These are phyloP conservation scores for Dolichoris vasculosae DNA, from an alignment of 1,140 invertebrate species.

Conservation along the genomic window DNA sequence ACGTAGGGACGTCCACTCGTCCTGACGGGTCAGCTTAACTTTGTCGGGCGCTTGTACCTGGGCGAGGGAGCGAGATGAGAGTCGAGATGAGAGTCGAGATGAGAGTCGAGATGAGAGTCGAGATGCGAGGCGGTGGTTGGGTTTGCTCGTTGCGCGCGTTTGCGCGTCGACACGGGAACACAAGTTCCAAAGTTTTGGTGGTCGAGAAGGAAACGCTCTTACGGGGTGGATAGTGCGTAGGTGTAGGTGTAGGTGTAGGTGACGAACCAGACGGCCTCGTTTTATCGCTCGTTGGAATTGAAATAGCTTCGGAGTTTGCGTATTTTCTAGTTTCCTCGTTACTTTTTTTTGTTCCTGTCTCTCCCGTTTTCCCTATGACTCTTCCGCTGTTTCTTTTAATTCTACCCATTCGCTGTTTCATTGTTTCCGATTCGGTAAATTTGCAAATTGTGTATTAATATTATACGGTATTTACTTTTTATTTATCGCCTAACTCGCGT, in stretches of 20 bases:
- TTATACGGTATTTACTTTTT: not conserved
- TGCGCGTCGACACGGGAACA: not conserved
- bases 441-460: not conserved
- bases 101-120: not conserved
- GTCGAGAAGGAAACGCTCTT: conserved; percentile 26
- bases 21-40: conserved; percentile 46
- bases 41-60: no score
- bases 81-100: not conserved
- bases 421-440: conserved; percentile 13
- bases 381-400: conserved; percentile 41
- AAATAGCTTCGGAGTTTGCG: conserved; percentile 39
- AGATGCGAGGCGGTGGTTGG: not conserved
- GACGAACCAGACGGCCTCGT: conserved; percentile 33
- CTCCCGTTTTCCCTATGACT: conserved; percentile 6
- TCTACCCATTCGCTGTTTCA: not conserved
- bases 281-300: conserved; percentile 51
- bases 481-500: not conserved
- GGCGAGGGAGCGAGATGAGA: no score
- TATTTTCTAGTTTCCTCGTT: conserved; percentile 42
- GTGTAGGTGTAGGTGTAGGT: conserved; percentile 31
- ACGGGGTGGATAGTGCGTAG: not conserved
- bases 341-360: conserved; percentile 39
- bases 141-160: not conserved
- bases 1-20: conserved; percentile 25
- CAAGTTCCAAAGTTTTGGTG: conserved; percentile 42